Base-by-base conservation (phyloP, 2,888 invertebrate genomes). In the Caenorhabditis becei region DNA sequence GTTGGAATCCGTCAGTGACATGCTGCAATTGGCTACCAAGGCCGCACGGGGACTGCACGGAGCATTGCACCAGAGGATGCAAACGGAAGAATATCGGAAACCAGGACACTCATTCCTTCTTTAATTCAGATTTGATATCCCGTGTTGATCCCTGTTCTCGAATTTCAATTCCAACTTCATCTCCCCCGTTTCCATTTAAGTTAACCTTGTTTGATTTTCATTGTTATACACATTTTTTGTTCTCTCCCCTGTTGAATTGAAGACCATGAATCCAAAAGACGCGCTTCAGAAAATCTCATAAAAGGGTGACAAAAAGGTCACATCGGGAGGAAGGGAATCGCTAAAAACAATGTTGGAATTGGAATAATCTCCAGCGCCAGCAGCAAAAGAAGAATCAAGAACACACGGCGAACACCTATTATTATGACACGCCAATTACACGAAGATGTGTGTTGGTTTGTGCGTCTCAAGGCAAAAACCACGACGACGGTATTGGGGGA, bases 1-100 rank as follows among this genome's bases (percentile, higher is more conserved):
- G 23, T 62, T 80, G 26, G 86, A 87, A 56, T 89, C 88, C 10
- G 59, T 88, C 14, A 62, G 84, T 23, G 84, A 89, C 16, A 87
- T 89, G 88, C 41, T 84, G 10, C 67, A 80, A 20, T 18, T 80
- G 56, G 85, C 86, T 0, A 53, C 66, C 18, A 70, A 71, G 23
- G 35, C 83, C 2, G 72, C 72, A 0, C 0, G 20, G 0, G 63
- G 74, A n/a, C 63, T 83, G 18, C 69, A 79, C 41, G 14, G 23
- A 5, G 61, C 71, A 1, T 41, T 83, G 16, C 49, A 54, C 26
- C 54, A 83, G 26, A 62, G 79, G 11, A 54, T 83, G 35, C 61
- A 72, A 11, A 59, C 51, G 7, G 79, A 79, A 37, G 77, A 81
- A 28, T 23, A 28, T 3, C 37, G 71, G 10, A 67, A 72, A 24